phyloP scores from a whole-genome alignment of 2,797 vertebrate genomes.

The Rhyacichthys aspro region DNA sequence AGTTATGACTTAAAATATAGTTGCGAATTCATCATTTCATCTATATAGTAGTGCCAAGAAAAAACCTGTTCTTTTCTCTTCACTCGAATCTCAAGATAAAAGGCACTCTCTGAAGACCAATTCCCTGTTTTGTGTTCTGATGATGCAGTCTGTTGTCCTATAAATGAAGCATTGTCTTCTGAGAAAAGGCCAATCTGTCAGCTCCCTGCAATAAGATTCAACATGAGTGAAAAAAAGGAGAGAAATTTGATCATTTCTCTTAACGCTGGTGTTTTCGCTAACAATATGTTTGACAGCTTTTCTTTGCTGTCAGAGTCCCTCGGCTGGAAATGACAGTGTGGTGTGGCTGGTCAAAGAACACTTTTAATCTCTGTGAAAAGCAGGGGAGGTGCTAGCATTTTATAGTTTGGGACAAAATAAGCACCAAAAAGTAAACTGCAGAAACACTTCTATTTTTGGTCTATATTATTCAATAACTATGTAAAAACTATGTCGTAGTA shows the following conservation, averaged over 20 bases:
- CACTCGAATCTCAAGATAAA: background rate
- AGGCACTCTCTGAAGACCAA: background rate
- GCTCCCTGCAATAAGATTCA: background rate
- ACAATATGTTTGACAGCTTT: background rate
- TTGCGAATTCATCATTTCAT: background rate
- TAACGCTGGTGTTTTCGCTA: background rate
- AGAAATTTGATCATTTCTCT: background rate
- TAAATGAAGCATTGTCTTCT: background rate
- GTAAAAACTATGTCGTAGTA: too few relatives aligned
- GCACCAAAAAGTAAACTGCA: too few relatives aligned
- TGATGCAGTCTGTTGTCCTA: background rate
- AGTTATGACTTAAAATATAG: background rate
- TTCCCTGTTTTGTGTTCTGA: background rate
- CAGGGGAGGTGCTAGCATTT: background rate
- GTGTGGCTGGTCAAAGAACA: background rate
- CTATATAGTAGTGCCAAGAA: background rate
- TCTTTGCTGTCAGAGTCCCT: constrained; percentile 2
- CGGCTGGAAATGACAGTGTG: constrained; percentile 18
- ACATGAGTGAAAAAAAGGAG: background rate
- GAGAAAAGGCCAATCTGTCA: background rate
- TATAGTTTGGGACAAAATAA: too few relatives aligned
- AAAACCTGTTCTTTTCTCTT: background rate
- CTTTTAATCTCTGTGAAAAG: background rate
- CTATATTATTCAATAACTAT: too few relatives aligned
- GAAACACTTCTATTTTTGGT: too few relatives aligned